phyloP scores from a whole-genome alignment of 2,888 invertebrate genomes.

The Masnerella sp. region DNA sequence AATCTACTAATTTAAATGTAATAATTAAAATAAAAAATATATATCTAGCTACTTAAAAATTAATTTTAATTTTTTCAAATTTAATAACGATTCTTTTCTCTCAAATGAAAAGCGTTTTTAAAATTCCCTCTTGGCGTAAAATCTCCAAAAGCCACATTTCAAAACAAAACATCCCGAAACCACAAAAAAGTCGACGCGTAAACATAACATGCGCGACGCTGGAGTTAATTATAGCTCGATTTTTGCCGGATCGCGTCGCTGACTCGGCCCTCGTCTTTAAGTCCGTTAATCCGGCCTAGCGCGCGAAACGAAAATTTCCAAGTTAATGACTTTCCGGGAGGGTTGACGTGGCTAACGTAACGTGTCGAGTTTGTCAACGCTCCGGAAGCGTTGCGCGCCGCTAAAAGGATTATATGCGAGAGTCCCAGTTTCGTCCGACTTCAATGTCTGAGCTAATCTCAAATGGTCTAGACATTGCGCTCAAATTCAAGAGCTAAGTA shows the following conservation, averaged over 20 bases:
- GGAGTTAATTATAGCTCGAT: too few species aligned
- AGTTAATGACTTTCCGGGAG: conserved; percentile 43
- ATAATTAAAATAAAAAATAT: too few species aligned
- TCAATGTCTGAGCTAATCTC: conserved; percentile 49
- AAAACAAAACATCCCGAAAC: too few species aligned
- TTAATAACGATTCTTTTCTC: too few species aligned
- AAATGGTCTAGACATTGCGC: conserved; percentile 24
- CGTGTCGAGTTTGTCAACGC: conserved; percentile 55
- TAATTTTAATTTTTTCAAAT: too few species aligned
- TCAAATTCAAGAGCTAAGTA: conserved; percentile 14
- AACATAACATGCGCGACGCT: too few species aligned
- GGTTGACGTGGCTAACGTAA: conserved; percentile 59
- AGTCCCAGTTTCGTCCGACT: conserved; percentile 46
- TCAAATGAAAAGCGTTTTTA: neutral
- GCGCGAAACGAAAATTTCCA: conserved; percentile 43
- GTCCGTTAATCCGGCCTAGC: conserved; percentile 31
- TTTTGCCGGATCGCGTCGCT: neutral
- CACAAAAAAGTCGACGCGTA: too few species aligned
- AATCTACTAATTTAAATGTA: too few species aligned
- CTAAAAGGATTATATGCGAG: conserved; percentile 40
- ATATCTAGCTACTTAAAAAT: too few species aligned
- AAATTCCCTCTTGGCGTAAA: too few species aligned
- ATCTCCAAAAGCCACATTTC: too few species aligned
- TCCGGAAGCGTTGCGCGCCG: conserved; percentile 32
- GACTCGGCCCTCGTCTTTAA: conserved; percentile 39